Conservation (phyloP, 2,797 vertebrate genomes). For the Orientallactaga sibirica region DNA sequence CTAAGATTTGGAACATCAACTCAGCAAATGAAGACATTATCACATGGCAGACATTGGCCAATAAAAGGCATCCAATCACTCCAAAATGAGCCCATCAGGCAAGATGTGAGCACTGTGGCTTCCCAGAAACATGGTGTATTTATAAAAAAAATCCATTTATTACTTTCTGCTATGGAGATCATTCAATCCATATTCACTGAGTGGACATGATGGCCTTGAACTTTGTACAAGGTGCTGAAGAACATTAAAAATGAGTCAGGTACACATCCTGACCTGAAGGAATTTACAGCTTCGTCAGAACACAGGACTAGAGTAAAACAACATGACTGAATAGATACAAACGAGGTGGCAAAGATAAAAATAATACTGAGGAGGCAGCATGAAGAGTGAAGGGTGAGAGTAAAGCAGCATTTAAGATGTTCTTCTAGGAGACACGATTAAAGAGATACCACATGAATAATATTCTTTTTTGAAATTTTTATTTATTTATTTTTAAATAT, state of each 20-base stretch:
- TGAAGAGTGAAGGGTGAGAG: background rate
- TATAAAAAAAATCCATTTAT: conserved; percentile 57
- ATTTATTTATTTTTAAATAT: no score
- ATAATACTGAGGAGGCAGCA: background rate
- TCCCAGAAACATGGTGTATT: conserved; percentile 52
- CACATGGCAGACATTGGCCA: conserved; percentile 75
- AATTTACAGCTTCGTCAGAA: conserved; percentile 65
- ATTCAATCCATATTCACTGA: conserved; percentile 56
- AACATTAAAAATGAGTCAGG: conserved; percentile 15
- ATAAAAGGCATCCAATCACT: conserved; percentile 67
- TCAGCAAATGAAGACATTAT: conserved; percentile 69
- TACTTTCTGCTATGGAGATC: conserved; percentile 66
- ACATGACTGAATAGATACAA: background rate
- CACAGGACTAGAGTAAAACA: background rate
- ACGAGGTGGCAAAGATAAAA: background rate
- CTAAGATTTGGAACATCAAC: conserved; percentile 71
- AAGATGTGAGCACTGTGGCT: conserved; percentile 55
- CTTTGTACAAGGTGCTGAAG: background rate
- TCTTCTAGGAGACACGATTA: background rate
- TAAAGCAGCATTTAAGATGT: background rate
- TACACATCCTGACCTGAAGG: conserved; percentile 64
- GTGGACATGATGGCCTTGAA: conserved; percentile 29
- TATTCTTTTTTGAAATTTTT: background rate
- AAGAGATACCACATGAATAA: background rate
- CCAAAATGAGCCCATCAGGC: conserved; percentile 57